Conservation (phyloP, 2,888 invertebrate species). For the Nemotelus nigrinus region DNA sequence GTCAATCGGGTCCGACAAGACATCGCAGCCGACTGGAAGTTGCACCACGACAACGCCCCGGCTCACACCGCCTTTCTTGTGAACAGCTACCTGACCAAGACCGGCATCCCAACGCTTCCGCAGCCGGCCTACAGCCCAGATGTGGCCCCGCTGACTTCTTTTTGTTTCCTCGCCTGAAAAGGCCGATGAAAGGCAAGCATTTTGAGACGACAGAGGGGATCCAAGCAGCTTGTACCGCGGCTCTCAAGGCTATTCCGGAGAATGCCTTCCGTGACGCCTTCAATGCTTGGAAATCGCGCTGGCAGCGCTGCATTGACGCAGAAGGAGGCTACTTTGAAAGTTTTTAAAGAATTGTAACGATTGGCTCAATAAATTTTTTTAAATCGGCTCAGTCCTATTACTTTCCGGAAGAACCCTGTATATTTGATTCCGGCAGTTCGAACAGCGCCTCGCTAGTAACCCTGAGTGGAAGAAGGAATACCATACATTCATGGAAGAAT, state of each 20-base stretch:
- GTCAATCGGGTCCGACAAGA: slow-evolving; percentile 21
- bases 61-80: too few species aligned
- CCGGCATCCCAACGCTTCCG: slow-evolving; percentile 24
- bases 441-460: too few species aligned
- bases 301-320: slow-evolving; percentile 17
- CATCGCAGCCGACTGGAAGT: too few species aligned
- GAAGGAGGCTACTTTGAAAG: neutral
- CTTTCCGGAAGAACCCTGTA: slow-evolving; percentile 21
- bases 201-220: slow-evolving; percentile 22
- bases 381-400: neutral
- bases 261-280: slow-evolving; percentile 27
- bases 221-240: slow-evolving; percentile 20
- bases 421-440: too few species aligned
- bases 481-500: too few species aligned
- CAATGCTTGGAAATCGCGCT: neutral
- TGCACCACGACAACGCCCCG: too few species aligned
- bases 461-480: too few species aligned
- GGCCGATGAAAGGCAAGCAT: slow-evolving; percentile 26
- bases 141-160: slow-evolving; percentile 19
- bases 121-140: slow-evolving; percentile 4
- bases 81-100: slow-evolving; percentile 20
- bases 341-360: neutral
- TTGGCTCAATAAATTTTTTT: neutral
- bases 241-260: slow-evolving; percentile 20
- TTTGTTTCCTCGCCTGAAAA: slow-evolving; percentile 12